Evolutionary conservation across 2,888 invertebrate species (phyloP).

Genomic region (Serrognathus titanus): DNA sequence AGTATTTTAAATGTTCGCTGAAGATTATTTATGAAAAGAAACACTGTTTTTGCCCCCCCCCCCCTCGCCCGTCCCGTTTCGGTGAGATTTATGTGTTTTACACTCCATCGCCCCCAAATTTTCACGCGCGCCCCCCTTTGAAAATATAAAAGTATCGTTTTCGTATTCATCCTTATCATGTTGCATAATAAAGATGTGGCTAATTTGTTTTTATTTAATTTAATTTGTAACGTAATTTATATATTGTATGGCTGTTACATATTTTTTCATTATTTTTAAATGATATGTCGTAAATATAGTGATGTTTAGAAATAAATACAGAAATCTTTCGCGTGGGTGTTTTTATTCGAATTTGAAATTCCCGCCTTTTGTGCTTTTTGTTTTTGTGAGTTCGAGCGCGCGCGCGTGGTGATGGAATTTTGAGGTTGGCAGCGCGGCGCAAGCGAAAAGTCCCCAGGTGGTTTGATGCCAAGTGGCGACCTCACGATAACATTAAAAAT

Average conservation of each 20-base stretch:
- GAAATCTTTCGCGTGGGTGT: conserved; percentile 1
- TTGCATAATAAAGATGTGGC: conserved; percentile 15
- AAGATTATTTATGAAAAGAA: conserved; percentile 12
- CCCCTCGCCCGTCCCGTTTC: conserved; percentile 12
- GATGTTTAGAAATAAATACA: conserved; percentile 43
- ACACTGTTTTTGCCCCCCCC: background rate
- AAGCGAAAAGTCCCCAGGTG: background rate
- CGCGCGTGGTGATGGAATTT: background rate
- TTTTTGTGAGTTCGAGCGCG: too few species aligned
- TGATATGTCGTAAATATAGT: conserved; percentile 43
- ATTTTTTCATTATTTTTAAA: conserved; percentile 46
- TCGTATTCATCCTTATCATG: conserved; percentile 8
- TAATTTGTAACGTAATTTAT: conserved; percentile 41
- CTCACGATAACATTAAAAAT: conserved; percentile 12
- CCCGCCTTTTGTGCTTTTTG: too few species aligned
- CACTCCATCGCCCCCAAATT: background rate
- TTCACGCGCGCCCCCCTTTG: too few species aligned
- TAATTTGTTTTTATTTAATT: conserved; percentile 24
- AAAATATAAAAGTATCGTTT: conserved; percentile 11
- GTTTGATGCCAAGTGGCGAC: conserved; percentile 9
- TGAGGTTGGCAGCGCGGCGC: background rate
- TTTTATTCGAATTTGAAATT: too few species aligned
- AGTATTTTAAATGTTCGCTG: conserved; percentile 19
- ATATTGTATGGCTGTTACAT: conserved; percentile 48
- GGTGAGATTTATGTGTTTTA: conserved; percentile 14